Base-by-base conservation (phyloP, 2,888 invertebrate genomes). In the Caenorhabditis imperialis region DNA sequence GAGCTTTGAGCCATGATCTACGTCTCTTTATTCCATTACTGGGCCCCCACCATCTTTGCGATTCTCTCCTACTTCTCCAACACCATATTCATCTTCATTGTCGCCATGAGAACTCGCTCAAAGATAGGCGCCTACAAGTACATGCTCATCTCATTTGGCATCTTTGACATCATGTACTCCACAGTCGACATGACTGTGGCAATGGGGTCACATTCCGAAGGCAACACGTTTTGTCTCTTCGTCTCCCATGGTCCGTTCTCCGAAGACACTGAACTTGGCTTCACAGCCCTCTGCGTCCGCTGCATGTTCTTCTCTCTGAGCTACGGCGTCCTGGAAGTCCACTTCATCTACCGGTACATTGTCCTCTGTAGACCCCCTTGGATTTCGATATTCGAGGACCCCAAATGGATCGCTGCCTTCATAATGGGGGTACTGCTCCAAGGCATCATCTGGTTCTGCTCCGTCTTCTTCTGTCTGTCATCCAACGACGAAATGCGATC, bases 331-430 rank as follows among this genome's bases (percentile, higher is more conserved):
- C 53, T 74, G 16, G 74, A 67, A 50, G 42, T 74, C 14, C 74
- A 74, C 37, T 74, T 74, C 57, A 74, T 74, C 33, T 74, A 74
- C 37, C 61, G 74, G 8, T 74, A 74, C 27, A 42, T 67, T n/a
- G 74, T 65, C n/a, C 55, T 73, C n/a, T 54, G 55, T 30, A 48
- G 63, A 14, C 71, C 71, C 16, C 54, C 63, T 20, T 72, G 63
- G 58, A 57, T 72, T 20, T 37, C 48, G 20, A 16, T 23, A 1
- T 63, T 72, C 27, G 44, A 16, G 2, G 45, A 72, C 40, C 72
- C 72, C 10, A 72, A 63, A 57, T 72, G 63, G 57, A 53, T 72
- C 5, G 25, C 38, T 18, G 40, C 23, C 0, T 27, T 72, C 33
- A 30, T 48, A 6, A 2, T 35, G 0, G 62, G 50, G 14, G 57